Base-by-base conservation (phyloP, 2,113 vertebrate species). In the Pygoscelis adeliae region DNA sequence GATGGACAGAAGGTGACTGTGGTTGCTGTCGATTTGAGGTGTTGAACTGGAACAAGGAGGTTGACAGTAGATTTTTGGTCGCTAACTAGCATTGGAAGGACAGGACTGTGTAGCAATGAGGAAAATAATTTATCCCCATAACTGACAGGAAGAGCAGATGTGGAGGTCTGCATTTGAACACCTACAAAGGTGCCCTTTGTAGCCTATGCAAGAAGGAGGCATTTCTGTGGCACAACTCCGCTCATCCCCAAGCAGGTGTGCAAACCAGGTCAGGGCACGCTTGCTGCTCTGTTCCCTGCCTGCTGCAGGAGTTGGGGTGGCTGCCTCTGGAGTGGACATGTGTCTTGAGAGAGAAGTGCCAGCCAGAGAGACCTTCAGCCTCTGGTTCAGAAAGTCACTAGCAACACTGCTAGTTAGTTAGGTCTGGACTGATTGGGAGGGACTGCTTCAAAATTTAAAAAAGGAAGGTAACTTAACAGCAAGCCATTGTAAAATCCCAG, bases 361-460 rank as follows among this genome's bases (percentile, higher is more conserved):
- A 65, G 19, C 32, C 63, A 71, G 38, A 47, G 70, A 61, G 30
- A 62, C 9, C 23, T 56, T 52, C 38, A 52, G 53, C n/a, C 34
- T 66, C 34, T 46, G 18, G 10, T 65, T 73, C 42, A 61, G 49
- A 67, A 59, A 58, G 19, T 6, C 0, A 0, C n/a, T 58, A 2
- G 59, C 25, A 52, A 55, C 66, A 21, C 81, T 55, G 11, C 42
- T 76, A 2, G 30, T 29, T 78, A 20, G 26, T 29, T 78, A 21
- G 26, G 34, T 52, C 76, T 80, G 20, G 34, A 32, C 42, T 66
- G 61, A 26, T 15, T 15, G 59, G 20, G 50, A 66, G 25, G 18
- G 26, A 47, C n/a, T 36, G 11, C 77, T 82, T 87, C 83, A 47
- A 21, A 89, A 50, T 42, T 20, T 59, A 7, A 59, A 62, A 70